phyloP scores from a whole-genome alignment of 2,888 invertebrate genomes.

The Nomada goodeniana region DNA sequence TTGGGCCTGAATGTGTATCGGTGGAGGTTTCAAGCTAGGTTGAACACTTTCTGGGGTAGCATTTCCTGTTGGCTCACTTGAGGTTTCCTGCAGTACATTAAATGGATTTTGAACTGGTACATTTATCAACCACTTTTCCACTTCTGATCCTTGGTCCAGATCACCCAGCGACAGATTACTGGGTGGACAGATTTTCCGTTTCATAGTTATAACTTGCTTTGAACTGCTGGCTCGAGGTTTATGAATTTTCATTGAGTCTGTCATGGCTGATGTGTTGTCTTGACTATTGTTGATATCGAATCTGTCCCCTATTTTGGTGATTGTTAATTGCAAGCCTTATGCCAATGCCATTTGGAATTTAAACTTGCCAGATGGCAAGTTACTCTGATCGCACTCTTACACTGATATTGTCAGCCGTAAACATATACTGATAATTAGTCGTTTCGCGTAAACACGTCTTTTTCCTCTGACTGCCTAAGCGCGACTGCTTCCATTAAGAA shows the following conservation, averaged over 20 bases:
- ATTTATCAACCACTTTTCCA: neutral
- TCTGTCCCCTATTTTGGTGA: neutral
- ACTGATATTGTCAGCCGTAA: neutral
- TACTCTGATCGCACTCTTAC: neutral
- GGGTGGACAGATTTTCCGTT: neutral
- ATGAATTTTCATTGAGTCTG: neutral
- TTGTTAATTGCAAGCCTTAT: neutral
- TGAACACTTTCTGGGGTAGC: no score
- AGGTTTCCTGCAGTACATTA: neutral
- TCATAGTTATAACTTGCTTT: neutral
- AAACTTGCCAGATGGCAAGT: neutral
- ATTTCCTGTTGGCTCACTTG: no score
- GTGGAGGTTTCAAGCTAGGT: neutral
- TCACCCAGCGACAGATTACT: neutral
- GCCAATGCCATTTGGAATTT: neutral
- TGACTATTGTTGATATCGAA: neutral
- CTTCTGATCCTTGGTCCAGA: neutral
- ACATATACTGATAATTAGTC: neutral
- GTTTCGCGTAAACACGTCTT: neutral
- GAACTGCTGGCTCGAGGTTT: neutral
- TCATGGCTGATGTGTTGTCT: neutral
- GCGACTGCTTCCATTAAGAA: neutral
- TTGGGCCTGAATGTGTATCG: conserved; percentile 21
- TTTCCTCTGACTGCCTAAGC: neutral
- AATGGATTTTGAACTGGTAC: neutral